These are phyloP conservation scores for Melospiza georgiana DNA, from an alignment of 2,113 vertebrate genomes.

Conservation along the genomic window DNA sequence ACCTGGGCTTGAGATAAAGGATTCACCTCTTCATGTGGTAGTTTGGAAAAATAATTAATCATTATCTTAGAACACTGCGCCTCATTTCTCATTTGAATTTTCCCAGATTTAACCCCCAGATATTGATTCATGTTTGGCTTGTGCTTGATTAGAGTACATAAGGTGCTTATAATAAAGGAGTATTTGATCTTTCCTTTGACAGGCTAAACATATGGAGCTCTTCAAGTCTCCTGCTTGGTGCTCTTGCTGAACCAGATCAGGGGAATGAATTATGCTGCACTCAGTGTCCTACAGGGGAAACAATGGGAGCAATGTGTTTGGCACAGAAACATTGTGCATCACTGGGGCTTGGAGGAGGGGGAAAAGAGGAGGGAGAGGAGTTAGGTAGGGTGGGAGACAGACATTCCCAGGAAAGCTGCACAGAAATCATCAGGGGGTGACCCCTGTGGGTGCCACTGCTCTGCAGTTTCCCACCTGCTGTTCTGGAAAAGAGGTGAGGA, in stretches of 20 bases:
- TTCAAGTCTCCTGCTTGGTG: background rate
- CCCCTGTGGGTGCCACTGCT: background rate
- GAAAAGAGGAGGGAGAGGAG: background rate
- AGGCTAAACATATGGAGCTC: slow-evolving; percentile 35
- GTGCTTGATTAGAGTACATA: background rate
- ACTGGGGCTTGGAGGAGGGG: background rate
- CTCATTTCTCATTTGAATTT: slow-evolving; percentile 14
- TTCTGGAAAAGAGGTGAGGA: background rate
- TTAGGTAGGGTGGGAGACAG: background rate
- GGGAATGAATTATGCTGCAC: background rate
- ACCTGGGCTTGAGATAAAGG: background rate
- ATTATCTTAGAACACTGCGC: background rate
- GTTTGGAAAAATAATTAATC: background rate
- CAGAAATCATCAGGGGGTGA: background rate
- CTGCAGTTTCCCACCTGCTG: background rate
- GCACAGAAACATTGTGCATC: background rate
- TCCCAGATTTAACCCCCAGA: slow-evolving; percentile 2
- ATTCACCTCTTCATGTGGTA: background rate
- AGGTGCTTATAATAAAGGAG: background rate
- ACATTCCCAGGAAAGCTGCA: background rate
- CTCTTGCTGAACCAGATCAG: background rate
- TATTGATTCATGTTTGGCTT: slow-evolving; percentile 4
- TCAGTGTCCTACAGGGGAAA: background rate
- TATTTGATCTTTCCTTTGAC: background rate
- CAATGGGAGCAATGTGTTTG: background rate